phyloP scores from a whole-genome alignment of 1,140 invertebrate genomes.

The Lineus longissimus region DNA sequence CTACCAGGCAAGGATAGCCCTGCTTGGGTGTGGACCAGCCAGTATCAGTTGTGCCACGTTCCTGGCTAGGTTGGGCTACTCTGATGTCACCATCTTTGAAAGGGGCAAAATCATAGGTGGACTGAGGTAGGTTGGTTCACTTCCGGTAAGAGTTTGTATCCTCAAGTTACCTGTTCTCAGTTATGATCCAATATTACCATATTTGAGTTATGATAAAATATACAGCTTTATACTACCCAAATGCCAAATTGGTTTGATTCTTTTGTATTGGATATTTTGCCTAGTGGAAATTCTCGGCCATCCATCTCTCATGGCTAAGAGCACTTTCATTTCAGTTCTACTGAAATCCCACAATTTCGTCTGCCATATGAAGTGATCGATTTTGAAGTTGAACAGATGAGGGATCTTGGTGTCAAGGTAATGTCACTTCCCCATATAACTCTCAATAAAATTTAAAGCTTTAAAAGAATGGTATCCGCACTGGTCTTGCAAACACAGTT shows the following conservation, averaged over 20 bases:
- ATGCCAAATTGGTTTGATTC: too few species aligned
- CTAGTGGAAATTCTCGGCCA: too few species aligned
- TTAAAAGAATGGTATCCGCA: too few species aligned
- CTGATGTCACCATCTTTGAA: conserved; percentile 88
- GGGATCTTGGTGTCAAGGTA: conserved; percentile 88
- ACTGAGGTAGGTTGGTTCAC: conserved; percentile 72
- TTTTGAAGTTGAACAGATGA: conserved; percentile 88
- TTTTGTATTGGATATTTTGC: too few species aligned
- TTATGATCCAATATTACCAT: too few species aligned
- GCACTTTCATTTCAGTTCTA: conserved; percentile 65
- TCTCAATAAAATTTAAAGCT: too few species aligned
- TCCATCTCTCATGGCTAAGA: too few species aligned
- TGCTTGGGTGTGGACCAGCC: conserved; percentile 92
- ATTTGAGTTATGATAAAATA: too few species aligned
- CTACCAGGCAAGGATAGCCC: conserved; percentile 74
- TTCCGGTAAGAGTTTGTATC: too few species aligned
- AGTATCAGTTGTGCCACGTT: conserved; percentile 97
- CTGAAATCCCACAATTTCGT: conserved; percentile 96
- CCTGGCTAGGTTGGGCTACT: conserved; percentile 86
- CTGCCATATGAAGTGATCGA: conserved; percentile 87
- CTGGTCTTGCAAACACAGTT: too few species aligned
- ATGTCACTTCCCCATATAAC: conserved; percentile 51
- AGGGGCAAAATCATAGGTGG: conserved; percentile 83
- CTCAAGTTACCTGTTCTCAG: too few species aligned
- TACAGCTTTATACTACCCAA: too few species aligned